Evolutionary conservation across 1,140 invertebrate genomes (phyloP).

Genomic region (Megathymus violae): DNA sequence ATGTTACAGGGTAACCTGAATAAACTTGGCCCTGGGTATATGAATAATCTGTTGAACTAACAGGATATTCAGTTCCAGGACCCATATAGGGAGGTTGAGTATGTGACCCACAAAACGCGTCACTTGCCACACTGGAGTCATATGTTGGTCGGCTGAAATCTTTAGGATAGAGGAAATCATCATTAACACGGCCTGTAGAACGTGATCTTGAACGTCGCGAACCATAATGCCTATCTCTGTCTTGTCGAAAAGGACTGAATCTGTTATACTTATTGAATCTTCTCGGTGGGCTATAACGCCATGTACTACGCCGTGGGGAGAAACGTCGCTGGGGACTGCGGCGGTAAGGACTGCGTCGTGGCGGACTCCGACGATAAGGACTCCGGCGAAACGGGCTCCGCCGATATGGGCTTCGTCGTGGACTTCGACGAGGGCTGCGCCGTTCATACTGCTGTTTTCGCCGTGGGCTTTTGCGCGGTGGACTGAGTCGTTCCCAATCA

Average conservation of each 20-base stretch:
- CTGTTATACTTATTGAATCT: conserved; percentile 6
- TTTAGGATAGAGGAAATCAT: conserved; percentile 63
- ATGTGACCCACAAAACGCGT: conserved; percentile 4
- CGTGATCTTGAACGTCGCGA: conserved; percentile 32
- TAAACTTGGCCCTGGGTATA: conserved; percentile 53
- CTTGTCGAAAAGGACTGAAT: conserved; percentile 20
- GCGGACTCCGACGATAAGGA: conserved; percentile 34
- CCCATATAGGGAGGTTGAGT: conserved; percentile 20
- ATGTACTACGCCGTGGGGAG: conserved; percentile 6
- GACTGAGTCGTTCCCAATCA: conserved; percentile 12
- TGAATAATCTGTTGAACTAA: conserved; percentile 40
- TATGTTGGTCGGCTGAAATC: conserved; percentile 19
- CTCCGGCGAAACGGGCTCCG: conserved; percentile 29
- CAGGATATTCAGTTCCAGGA: conserved; percentile 36
- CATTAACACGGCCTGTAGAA: conserved; percentile 34
- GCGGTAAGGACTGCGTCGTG: conserved; percentile 31
- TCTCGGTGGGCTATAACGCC: conserved; percentile 22
- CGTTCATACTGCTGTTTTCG: conserved; percentile 6
- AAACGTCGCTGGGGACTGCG: conserved; percentile 41
- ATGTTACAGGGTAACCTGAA: conserved; percentile 46
- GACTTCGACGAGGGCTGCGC: conserved; percentile 31
- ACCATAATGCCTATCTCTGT: conserved; percentile 26
- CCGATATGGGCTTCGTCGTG: conserved; percentile 24
- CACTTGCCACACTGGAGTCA: background rate
- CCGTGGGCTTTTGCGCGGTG: conserved; percentile 21